Base-by-base conservation (phyloP, 1,140 invertebrate species). In the Drosophila punjabiensis region DNA sequence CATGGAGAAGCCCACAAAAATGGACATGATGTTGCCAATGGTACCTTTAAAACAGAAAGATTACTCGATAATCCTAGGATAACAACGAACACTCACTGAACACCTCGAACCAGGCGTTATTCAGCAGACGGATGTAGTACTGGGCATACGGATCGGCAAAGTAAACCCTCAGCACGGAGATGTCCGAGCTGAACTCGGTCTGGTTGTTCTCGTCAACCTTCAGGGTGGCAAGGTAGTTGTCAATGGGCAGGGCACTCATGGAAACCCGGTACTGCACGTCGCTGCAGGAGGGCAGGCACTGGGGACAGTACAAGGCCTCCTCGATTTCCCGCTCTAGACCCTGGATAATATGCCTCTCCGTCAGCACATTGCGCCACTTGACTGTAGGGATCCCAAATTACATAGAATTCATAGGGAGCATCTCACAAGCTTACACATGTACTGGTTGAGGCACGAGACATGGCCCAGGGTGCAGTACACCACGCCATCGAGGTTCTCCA, bases 301-400 rank as follows among this genome's bases (percentile, higher is more conserved):
- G 79, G 3, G 90, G 90, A 48, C 90, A 92, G 48, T 79, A 92
- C n/a, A 92, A 60, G n/a, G 90, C 86, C 59, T 92, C 90, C 47
- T 92, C 90, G 13, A 73, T 65, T 66, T 92, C 90, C 14, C 90
- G 74, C 56, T 92, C 90, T 18, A 92, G 14, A 1, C 90, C 90
- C 0, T 32, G 24, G 11, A 84, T 78, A 2, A 71, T 28, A 8
- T 67, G 62, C 1, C 85, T 70, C 20, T 90, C 71, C 0, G 86
- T 90, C 14, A 92, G 32, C 3, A 92, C 82, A 55, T 90, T 92
- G 13, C 73, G 76, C 90, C 90, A 92, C 62, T 92, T 92, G 63
- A 87, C 89, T 92, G 47, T 24, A 6, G 14, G 11, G 13, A 43
- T 28, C 3, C 45, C 2, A 10, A 3, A 9, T 52, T 24, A 9